Evolutionary conservation across 92 coral and sea anemone species (phyloP).

Genomic region (Umimayanthus kanabou): DNA sequence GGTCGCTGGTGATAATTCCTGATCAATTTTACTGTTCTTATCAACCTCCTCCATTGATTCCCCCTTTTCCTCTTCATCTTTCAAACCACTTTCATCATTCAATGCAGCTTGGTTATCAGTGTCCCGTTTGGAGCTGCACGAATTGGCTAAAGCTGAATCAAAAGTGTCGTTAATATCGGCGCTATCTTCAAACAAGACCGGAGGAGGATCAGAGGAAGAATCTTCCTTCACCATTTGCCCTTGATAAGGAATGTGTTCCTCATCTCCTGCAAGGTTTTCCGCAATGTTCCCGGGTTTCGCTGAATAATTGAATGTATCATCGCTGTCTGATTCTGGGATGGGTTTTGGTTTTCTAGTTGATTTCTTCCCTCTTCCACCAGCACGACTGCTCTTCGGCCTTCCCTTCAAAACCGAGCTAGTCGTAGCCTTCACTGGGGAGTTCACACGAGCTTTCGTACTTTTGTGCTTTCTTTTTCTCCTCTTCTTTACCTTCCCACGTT

Average conservation of each 20-base stretch:
- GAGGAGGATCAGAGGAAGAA: constrained; percentile 40
- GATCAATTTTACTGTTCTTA: constrained; percentile 3
- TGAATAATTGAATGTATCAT: constrained; percentile 41
- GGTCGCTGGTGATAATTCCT: background rate
- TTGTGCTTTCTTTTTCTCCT: constrained; percentile 73
- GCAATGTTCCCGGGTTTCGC: background rate
- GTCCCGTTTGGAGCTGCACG: background rate
- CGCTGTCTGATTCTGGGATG: constrained; percentile 56
- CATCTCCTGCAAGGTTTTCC: constrained; percentile 9
- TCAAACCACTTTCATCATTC: background rate
- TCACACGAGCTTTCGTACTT: constrained; percentile 36
- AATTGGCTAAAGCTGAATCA: background rate
- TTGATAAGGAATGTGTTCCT: constrained; percentile 9
- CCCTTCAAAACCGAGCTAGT: constrained; percentile 54
- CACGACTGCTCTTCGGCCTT: constrained; percentile 57
- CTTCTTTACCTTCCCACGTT: constrained; percentile 69
- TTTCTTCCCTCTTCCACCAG: constrained; percentile 71
- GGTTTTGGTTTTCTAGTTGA: constrained; percentile 47
- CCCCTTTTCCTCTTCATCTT: constrained; percentile 4
- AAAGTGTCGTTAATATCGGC: constrained; percentile 23
- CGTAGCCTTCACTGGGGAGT: constrained; percentile 37
- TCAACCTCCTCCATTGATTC: background rate
- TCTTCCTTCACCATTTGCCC: constrained; percentile 36
- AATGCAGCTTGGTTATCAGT: background rate
- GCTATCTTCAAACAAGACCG: constrained; percentile 42